Percentiles rank a stretch among this genome's conserved stretches.
Evolutionary conservation across 2,888 invertebrate species (phyloP).

Genomic region (Callyntrura guangdongensis): DNA sequence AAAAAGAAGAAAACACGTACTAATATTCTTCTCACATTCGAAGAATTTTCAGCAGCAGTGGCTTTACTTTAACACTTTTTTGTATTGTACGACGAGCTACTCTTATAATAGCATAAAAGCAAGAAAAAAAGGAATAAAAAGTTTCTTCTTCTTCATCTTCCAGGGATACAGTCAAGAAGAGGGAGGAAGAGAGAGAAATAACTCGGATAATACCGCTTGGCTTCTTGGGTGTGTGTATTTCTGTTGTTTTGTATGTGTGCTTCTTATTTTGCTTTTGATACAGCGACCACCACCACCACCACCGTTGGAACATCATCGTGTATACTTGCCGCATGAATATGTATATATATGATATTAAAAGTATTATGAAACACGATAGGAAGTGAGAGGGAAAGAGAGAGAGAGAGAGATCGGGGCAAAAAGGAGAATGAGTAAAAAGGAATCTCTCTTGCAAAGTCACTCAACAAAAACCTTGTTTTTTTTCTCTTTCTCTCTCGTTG

Average conservation of each 20-base stretch:
- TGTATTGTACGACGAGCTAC: background rate
- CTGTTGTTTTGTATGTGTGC: constrained; percentile 2
- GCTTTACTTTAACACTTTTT: constrained; percentile 69
- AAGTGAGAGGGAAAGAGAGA: constrained; percentile 29
- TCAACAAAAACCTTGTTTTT: constrained; percentile 38
- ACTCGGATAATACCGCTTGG: constrained; percentile 33
- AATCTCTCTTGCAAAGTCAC: constrained; percentile 39
- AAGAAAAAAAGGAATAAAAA: constrained; percentile 19
- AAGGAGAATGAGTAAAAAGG: constrained; percentile 32
- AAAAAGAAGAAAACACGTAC: constrained; percentile 5
- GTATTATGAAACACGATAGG: constrained; percentile 56
- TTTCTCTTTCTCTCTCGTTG: constrained; percentile 14
- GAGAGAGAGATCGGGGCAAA: constrained; percentile 32
- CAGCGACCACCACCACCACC: background rate
- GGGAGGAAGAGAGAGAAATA: constrained; percentile 43
- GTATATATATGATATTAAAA: constrained; percentile 74
- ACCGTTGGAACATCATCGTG: background rate
- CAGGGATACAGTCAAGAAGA: background rate
- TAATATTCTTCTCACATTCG: constrained; percentile 74
- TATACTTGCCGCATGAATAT: constrained; percentile 56
- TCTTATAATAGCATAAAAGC: constrained; percentile 39
- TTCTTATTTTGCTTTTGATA: constrained; percentile 48
- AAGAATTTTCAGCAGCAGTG: constrained; percentile 73
- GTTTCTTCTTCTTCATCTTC: constrained; percentile 24
- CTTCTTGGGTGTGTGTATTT: background rate